Conservation (phyloP, 2,888 invertebrate species). For the Fragum fragum region DNA sequence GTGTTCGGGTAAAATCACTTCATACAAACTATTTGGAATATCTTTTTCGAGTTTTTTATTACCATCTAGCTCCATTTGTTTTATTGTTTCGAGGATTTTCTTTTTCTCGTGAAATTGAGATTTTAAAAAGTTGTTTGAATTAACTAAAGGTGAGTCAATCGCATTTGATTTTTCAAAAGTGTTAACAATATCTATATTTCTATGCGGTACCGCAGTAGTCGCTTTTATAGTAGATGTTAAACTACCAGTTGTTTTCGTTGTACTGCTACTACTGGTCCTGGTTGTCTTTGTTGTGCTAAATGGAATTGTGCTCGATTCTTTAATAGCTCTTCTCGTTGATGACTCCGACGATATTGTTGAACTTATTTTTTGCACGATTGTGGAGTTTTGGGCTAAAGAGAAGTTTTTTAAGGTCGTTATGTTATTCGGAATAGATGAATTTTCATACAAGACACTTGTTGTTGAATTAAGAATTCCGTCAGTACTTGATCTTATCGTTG, state of each 20-base stretch:
- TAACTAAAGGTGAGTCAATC: not conserved
- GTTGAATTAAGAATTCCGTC: not conserved
- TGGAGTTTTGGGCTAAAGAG: not conserved
- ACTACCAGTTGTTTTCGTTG: not conserved
- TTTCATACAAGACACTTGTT: not conserved
- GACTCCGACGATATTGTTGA: not conserved
- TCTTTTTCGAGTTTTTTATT: constrained; percentile 12
- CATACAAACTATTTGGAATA: not conserved
- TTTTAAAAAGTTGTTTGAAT: constrained; percentile 5
- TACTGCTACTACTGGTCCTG: too few relatives aligned
- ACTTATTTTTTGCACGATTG: not conserved
- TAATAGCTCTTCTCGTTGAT: not conserved
- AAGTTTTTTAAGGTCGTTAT: not conserved
- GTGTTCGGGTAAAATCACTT: not conserved
- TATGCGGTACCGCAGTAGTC: not conserved
- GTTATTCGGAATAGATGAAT: not conserved
- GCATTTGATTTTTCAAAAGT: not conserved
- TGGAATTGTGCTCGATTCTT: not conserved
- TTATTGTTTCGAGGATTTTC: constrained; percentile 9
- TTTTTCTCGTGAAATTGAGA: constrained; percentile 13
- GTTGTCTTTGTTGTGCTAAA: too few relatives aligned
- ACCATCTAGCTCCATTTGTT: constrained; percentile 14
- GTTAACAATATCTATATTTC: not conserved
- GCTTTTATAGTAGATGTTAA: not conserved
- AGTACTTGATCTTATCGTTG: too few relatives aligned